Evolutionary conservation across 2,797 vertebrate genomes (phyloP).

Genomic region (Enteromius unitaeniatus): DNA sequence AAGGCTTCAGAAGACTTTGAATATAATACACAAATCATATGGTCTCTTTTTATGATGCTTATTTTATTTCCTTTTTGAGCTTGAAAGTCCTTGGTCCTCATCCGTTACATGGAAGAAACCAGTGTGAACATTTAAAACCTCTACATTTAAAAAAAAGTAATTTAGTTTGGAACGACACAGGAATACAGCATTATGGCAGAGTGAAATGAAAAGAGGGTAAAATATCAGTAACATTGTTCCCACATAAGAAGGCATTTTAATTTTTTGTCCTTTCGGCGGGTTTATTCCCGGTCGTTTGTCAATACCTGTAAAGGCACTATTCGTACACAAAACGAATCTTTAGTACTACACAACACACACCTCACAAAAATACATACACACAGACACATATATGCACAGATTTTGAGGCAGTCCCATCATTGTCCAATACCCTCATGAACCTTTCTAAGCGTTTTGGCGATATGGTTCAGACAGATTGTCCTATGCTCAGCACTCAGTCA

Average conservation of each 20-base stretch:
- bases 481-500: neutral
- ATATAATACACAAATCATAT: neutral
- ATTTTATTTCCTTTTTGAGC: neutral
- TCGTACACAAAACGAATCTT: constrained; percentile 50
- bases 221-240: neutral
- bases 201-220: neutral
- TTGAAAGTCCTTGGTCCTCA: neutral
- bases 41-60: neutral
- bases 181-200: neutral
- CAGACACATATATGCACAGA: constrained; percentile 31
- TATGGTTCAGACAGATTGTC: constrained; percentile 1
- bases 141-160: neutral
- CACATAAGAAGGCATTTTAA: neutral
- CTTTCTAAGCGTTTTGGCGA: neutral
- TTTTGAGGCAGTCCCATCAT: constrained; percentile 35
- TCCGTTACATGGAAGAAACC: neutral
- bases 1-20: neutral
- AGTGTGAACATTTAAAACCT: neutral
- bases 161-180: neutral
- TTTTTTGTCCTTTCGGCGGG: neutral
- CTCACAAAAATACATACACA: constrained; percentile 35
- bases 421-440: constrained; percentile 8
- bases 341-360: constrained; percentile 39
- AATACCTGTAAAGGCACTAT: constrained; percentile 57
- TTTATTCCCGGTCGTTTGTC: constrained; percentile 42